Percentiles rank a stretch among this genome's conserved stretches.
These are phyloP conservation scores for Ypsolopha sequella DNA, from an alignment of 2,888 invertebrate species.

Conservation along the genomic window DNA sequence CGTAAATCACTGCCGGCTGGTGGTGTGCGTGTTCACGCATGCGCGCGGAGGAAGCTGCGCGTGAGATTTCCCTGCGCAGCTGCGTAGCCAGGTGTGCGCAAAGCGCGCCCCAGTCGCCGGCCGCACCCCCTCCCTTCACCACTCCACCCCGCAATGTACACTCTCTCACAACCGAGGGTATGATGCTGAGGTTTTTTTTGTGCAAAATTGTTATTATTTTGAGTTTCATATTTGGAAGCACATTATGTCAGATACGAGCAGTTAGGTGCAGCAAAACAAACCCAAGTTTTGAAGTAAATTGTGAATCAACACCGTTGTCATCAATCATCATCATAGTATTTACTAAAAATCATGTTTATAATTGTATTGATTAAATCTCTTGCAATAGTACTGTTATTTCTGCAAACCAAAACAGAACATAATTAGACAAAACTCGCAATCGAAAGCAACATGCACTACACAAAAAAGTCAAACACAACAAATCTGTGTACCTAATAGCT, in stretches of 20 bases:
- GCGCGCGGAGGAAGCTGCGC: conserved; percentile 65
- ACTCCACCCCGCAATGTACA: conserved; percentile 9
- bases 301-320: too few species aligned
- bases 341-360: too few species aligned
- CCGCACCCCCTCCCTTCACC: conserved; percentile 33
- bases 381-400: too few species aligned
- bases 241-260: too few species aligned
- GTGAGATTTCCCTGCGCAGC: conserved; percentile 66
- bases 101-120: conserved; percentile 19
- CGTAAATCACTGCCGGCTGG: background rate
- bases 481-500: conserved; percentile 5
- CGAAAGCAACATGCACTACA: background rate
- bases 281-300: too few species aligned
- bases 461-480: background rate
- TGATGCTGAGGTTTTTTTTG: background rate
- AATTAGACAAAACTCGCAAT: background rate
- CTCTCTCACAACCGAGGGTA: background rate
- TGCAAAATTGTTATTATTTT: too few species aligned
- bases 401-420: too few species aligned
- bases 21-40: conserved; percentile 38
- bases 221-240: too few species aligned
- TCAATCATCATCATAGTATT: too few species aligned
- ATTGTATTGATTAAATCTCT: too few species aligned
- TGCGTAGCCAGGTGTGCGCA: conserved; percentile 66
- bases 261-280: too few species aligned